Percentiles rank a stretch among this genome's conserved stretches.
Conservation (phyloP, 2,797 vertebrate species). For the Poeciliopsis gracilis region DNA sequence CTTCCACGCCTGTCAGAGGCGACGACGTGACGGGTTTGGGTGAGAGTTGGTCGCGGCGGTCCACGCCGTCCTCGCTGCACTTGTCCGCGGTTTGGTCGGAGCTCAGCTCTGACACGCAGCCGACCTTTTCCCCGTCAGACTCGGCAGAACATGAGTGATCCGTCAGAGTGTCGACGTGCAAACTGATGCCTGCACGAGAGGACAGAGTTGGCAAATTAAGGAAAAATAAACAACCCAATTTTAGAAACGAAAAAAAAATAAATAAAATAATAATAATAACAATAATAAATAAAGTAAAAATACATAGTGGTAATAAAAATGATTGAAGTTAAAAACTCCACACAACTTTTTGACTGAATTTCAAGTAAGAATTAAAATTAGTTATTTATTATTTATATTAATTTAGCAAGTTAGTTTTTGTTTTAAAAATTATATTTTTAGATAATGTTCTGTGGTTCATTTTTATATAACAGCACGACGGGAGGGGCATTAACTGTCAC, state of each 20-base stretch:
- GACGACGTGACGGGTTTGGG: conserved; percentile 89
- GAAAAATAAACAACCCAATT: not conserved
- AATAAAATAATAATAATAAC: too few relatives aligned
- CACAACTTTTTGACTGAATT: not conserved
- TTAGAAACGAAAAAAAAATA: too few relatives aligned
- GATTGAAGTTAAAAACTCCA: not conserved
- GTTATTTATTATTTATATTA: not conserved
- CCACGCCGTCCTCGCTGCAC: conserved; percentile 81
- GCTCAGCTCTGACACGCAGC: conserved; percentile 81
- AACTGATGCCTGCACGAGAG: conserved; percentile 86
- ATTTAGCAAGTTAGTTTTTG: not conserved
- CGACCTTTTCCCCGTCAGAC: conserved; percentile 92
- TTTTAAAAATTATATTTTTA: not conserved
- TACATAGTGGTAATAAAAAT: not conserved
- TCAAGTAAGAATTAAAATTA: not conserved
- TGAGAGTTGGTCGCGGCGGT: conserved; percentile 73
- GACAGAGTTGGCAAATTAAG: not conserved
- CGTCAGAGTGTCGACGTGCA: conserved; percentile 95
- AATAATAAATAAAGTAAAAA: too few relatives aligned
- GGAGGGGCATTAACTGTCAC: conserved; percentile 23
- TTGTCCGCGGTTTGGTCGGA: conserved; percentile 88
- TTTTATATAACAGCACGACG: not conserved
- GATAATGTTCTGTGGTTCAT: not conserved
- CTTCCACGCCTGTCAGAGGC: conserved; percentile 89
- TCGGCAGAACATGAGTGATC: conserved; percentile 96